Percentiles rank a stretch among this genome's conserved stretches.
phyloP scores from a whole-genome alignment of 2,888 invertebrate genomes.

The Leucoptera coffeella region DNA sequence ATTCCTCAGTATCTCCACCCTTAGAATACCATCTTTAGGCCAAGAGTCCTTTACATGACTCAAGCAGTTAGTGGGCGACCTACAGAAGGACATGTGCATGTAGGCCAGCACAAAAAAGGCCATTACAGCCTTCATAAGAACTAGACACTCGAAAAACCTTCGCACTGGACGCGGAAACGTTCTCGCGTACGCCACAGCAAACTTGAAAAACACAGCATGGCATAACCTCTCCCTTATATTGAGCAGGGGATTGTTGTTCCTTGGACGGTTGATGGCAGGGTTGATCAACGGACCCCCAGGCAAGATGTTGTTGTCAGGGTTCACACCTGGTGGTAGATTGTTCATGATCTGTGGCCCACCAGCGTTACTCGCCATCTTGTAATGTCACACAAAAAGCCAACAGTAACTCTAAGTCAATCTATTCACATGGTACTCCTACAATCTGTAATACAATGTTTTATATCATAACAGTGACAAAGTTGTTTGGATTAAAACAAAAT shows the following conservation, averaged over 20 bases:
- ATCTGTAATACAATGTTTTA: no score
- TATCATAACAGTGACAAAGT: no score
- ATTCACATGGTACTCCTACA: no score
- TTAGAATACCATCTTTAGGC: conserved; percentile 91
- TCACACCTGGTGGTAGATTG: conserved; percentile 40
- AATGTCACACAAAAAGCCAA: no score
- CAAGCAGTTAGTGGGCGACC: conserved; percentile 89
- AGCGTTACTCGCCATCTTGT: conserved; percentile 13
- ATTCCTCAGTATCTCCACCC: conserved; percentile 80
- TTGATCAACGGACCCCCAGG: conserved; percentile 53
- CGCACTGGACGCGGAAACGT: conserved; percentile 80
- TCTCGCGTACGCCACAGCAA: conserved; percentile 86
- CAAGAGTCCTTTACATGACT: conserved; percentile 82
- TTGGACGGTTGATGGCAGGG: conserved; percentile 41
- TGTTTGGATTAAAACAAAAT: no score
- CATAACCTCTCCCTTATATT: conserved; percentile 88
- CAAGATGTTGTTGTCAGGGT: conserved; percentile 44
- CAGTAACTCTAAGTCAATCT: no score
- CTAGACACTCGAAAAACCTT: conserved; percentile 76
- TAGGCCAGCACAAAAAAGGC: conserved; percentile 90
- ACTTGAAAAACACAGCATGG: conserved; percentile 90
- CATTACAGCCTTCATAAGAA: conserved; percentile 67
- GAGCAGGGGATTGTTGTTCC: conserved; percentile 63
- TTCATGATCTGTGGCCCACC: conserved; percentile 29
- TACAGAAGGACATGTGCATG: conserved; percentile 91